Evolutionary conservation across 2,888 invertebrate species (phyloP).

Genomic region (Drosophila percnosoma): DNA sequence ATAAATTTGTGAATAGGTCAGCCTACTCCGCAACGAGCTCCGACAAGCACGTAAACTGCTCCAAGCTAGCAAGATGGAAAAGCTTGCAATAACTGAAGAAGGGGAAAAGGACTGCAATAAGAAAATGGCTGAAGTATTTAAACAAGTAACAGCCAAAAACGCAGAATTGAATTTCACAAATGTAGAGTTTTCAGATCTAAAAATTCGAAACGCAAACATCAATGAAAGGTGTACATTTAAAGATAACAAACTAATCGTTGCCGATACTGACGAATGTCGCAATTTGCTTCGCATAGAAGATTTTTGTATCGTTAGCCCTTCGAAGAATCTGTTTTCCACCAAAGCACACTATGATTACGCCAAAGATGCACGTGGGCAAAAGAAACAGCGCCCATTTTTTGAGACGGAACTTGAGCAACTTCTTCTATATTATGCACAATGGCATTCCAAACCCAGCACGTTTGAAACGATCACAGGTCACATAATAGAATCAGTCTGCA

Average conservation of each 20-base stretch:
- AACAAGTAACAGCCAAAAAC: constrained; percentile 77
- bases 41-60: constrained; percentile 81
- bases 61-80: constrained; percentile 79
- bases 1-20: constrained; percentile 48
- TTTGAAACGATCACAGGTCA: constrained; percentile 7
- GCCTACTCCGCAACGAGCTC: constrained; percentile 80
- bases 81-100: constrained; percentile 71
- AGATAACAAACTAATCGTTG: constrained; percentile 46
- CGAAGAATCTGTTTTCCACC: constrained; percentile 5
- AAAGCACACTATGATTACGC: constrained; percentile 52
- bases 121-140: constrained; percentile 77
- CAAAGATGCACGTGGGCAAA: constrained; percentile 44
- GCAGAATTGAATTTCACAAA: constrained; percentile 75
- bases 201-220: constrained; percentile 68
- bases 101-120: constrained; percentile 72
- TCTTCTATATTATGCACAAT: constrained; percentile 71
- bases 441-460: constrained; percentile 49
- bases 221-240: constrained; percentile 51
- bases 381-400: constrained; percentile 71
- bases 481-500: constrained; percentile 64
- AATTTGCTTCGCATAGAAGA: constrained; percentile 59
- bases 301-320: constrained; percentile 44
- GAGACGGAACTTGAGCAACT: constrained; percentile 78
- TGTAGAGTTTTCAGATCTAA: constrained; percentile 75
- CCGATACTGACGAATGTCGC: constrained; percentile 24